These are phyloP conservation scores for Macaca fascicularis DNA, from an alignment of 2,113 vertebrate species.

Conservation along the genomic window T2T-MFA8v1.1 NC_088379.1:165080001-165080500, in stretches of 20 bases:
- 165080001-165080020: background rate
- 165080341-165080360: background rate
- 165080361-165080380: background rate
- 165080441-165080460: background rate
- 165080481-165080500: background rate
- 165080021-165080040: background rate
- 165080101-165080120: rapidly evolving
- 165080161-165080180: background rate
- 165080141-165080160: too few relatives aligned
- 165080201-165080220: background rate
- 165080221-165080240: background rate
- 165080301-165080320: background rate
- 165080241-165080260: background rate
- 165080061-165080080: background rate
- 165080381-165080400: background rate
- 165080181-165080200: background rate
- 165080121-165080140: background rate
- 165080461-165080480: too few relatives aligned
- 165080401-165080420: background rate
- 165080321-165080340: background rate
- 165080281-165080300: background rate
- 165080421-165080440: background rate
- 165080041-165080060: background rate
- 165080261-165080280: background rate
- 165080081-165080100: background rate